Evolutionary conservation across 2,888 invertebrate species (phyloP).

Genomic region (Leuctra nigra): DNA sequence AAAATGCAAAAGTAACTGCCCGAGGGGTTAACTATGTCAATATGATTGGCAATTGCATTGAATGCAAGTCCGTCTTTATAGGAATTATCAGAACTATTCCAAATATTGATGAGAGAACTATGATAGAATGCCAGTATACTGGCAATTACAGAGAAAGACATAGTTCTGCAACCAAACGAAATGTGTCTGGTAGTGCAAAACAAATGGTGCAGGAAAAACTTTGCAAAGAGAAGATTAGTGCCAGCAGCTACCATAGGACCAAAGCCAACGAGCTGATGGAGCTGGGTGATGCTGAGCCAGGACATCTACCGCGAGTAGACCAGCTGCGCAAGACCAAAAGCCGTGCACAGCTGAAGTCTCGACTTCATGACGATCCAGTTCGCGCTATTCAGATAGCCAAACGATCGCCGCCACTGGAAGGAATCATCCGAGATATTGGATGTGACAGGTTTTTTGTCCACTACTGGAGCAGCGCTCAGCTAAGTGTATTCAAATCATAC

Average conservation of each 20-base stretch:
- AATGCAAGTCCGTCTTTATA: constrained; percentile 10
- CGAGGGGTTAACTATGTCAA: too few species aligned
- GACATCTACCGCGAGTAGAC: not conserved
- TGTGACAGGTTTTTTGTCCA: constrained; percentile 19
- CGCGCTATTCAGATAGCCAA: not conserved
- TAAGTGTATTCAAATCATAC: constrained; percentile 16
- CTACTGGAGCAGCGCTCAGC: constrained; percentile 17
- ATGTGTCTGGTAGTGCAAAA: constrained; percentile 11
- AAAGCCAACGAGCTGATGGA: not conserved
- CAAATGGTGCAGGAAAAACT: constrained; percentile 5
- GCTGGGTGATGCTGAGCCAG: not conserved
- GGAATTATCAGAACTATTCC: too few species aligned
- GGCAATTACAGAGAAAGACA: constrained; percentile 15
- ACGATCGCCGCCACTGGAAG: not conserved
- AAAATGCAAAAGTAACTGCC: too few species aligned
- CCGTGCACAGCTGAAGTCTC: not conserved
- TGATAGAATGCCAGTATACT: constrained; percentile 10
- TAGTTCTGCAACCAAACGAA: constrained; percentile 5
- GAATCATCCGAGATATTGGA: constrained; percentile 16
- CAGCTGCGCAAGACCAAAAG: not conserved
- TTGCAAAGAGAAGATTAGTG: constrained; percentile 6
- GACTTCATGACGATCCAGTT: not conserved
- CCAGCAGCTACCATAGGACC: constrained; percentile 6
- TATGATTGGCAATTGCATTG: constrained; percentile 10
- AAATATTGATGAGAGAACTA: constrained; percentile 8